Evolutionary conservation across 2,797 vertebrate species (phyloP).

Genomic region (Leuciscus waleckii): DNA sequence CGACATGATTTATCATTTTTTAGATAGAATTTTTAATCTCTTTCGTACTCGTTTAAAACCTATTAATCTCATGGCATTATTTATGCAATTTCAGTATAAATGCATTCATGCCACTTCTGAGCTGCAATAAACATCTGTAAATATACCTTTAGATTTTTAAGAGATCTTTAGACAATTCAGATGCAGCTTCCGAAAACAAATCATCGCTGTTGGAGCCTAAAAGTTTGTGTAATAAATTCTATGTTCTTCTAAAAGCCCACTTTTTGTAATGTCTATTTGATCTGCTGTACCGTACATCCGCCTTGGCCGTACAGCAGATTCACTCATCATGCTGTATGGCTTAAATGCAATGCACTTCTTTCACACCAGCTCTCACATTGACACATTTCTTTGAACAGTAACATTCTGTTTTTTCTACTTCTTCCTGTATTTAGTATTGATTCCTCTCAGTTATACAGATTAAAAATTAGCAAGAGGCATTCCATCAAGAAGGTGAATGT

Average conservation of each 20-base stretch:
- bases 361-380: not conserved
- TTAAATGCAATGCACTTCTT: not conserved
- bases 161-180: not conserved
- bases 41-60: not conserved
- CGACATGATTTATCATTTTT: not conserved
- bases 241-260: not conserved
- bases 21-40: not conserved
- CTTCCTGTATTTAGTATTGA: conserved; percentile 3
- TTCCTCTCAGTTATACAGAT: conserved; percentile 19
- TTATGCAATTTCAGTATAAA: not conserved
- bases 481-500: not conserved
- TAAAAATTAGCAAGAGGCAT: not conserved
- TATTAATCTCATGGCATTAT: not conserved
- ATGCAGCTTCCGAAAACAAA: not conserved
- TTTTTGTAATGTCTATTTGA: not conserved
- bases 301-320: too few relatives aligned
- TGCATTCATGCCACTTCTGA: not conserved
- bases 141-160: too few relatives aligned
- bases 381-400: not conserved
- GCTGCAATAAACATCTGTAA: not conserved
- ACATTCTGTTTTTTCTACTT: not conserved
- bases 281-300: too few relatives aligned
- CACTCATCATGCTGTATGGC: not conserved
- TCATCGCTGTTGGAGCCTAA: too few relatives aligned
- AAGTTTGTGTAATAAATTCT: too few relatives aligned